Evolutionary conservation across 2,888 invertebrate species (phyloP).

Genomic region (Chalcosyrphus nemorum): DNA sequence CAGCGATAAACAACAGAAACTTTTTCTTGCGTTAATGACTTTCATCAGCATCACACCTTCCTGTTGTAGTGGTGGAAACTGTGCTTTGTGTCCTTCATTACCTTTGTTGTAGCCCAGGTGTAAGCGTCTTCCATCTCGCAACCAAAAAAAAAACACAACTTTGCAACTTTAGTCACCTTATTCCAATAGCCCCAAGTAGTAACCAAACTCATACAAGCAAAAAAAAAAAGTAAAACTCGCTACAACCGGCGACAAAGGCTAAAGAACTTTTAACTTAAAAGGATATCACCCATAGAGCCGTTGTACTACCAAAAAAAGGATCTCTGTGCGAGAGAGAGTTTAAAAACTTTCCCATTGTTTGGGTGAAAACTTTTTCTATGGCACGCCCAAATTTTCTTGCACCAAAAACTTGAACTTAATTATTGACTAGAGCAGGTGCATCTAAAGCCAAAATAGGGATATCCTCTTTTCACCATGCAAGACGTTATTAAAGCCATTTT

Average conservation of each 20-base stretch:
- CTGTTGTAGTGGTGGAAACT: background rate
- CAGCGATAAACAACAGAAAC: background rate
- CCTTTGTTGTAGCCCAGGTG: constrained; percentile 31
- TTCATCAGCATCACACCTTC: constrained; percentile 49
- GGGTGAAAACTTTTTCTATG: constrained; percentile 50
- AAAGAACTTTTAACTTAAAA: constrained; percentile 54
- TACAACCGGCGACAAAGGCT: constrained; percentile 47
- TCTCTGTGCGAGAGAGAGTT: constrained; percentile 43
- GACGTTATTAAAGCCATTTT: constrained; percentile 24
- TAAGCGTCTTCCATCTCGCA: constrained; percentile 34
- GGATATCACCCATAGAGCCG: constrained; percentile 49
- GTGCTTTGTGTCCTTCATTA: constrained; percentile 7
- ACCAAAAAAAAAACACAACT: constrained; percentile 4
- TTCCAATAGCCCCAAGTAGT: constrained; percentile 25
- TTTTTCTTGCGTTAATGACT: constrained; percentile 9
- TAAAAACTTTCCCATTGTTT: constrained; percentile 65
- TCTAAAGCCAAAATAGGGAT: constrained; percentile 42
- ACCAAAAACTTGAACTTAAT: constrained; percentile 67
- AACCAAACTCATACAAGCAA: background rate
- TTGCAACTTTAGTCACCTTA: constrained; percentile 1
- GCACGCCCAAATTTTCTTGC: constrained; percentile 67
- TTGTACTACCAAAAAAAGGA: background rate
- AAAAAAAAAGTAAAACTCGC: constrained; percentile 21
- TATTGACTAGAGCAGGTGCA: constrained; percentile 67
- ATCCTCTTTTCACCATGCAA: background rate